Conservation (phyloP, 2,888 invertebrate species). For the Formica aserva region DNA sequence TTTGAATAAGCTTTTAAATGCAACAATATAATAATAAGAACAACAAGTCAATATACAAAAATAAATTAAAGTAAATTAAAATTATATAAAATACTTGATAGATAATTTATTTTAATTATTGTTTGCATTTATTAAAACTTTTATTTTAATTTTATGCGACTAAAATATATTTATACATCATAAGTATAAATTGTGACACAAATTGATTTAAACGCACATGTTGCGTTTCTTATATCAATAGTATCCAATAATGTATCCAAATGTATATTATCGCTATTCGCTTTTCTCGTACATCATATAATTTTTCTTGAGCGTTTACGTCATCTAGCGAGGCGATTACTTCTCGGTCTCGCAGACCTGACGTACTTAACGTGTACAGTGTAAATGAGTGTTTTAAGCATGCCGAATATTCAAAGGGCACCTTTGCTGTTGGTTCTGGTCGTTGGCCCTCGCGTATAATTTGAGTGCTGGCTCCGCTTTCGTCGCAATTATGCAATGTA, state of each 20-base stretch:
- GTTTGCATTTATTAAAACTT: background rate
- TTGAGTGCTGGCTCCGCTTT: slow-evolving; percentile 39
- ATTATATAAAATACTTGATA: background rate
- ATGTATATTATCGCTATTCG: background rate
- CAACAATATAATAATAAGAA: background rate
- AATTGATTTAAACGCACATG: background rate
- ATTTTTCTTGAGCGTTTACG: background rate
- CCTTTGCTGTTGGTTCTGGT: slow-evolving; percentile 45
- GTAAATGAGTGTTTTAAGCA: slow-evolving; percentile 40
- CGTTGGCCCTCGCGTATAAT: slow-evolving; percentile 59
- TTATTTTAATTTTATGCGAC: background rate
- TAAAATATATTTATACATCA: background rate
- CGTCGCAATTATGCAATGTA: slow-evolving; percentile 74
- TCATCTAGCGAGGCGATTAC: slow-evolving; percentile 14
- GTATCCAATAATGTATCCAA: background rate
- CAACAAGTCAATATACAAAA: background rate
- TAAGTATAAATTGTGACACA: background rate
- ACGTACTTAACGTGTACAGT: slow-evolving; percentile 13
- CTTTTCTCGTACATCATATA: background rate
- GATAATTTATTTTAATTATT: background rate
- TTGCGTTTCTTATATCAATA: background rate
- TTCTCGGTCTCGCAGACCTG: background rate
- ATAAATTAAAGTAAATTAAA: too few relatives aligned
- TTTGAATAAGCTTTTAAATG: background rate
- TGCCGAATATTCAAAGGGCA: slow-evolving; percentile 47